Evolutionary conservation across 2,113 vertebrate genomes (phyloP).

Genomic region (Salminus brasiliensis): DNA sequence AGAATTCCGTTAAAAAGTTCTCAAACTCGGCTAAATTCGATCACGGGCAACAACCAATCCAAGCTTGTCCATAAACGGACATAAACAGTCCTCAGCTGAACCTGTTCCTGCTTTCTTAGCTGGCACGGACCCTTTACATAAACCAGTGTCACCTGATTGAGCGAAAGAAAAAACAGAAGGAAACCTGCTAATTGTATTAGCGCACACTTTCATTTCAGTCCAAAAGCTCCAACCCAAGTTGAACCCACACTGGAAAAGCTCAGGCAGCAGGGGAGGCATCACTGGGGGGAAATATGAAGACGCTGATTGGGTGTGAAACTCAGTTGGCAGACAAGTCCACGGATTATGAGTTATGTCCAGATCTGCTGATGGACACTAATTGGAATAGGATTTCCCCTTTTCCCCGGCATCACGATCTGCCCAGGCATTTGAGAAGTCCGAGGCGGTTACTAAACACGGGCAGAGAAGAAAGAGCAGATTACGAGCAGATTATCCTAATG

Average conservation of each 20-base stretch:
- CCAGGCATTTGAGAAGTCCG: neutral
- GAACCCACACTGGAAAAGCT: neutral
- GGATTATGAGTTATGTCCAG: neutral
- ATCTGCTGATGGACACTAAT: constrained; percentile 12
- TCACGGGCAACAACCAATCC: neutral
- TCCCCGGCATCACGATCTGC: neutral
- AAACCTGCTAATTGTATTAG: constrained; percentile 1
- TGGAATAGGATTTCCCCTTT: constrained; percentile 14
- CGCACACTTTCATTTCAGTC: constrained; percentile 13
- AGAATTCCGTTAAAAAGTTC: neutral
- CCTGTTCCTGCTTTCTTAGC: neutral
- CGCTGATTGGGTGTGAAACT: neutral
- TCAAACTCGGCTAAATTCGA: neutral
- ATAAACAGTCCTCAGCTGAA: neutral
- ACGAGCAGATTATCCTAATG: no score
- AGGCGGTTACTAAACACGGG: neutral
- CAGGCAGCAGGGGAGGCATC: neutral
- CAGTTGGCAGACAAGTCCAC: neutral
- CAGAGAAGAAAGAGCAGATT: neutral
- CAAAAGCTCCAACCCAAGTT: neutral
- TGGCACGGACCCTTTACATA: neutral
- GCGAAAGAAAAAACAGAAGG: neutral
- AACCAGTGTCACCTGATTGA: constrained; percentile 16
- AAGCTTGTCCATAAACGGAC: neutral
- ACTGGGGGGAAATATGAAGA: neutral